Evolutionary conservation across 2,888 invertebrate species (phyloP).

Genomic region (Drosophila prolongata): DNA sequence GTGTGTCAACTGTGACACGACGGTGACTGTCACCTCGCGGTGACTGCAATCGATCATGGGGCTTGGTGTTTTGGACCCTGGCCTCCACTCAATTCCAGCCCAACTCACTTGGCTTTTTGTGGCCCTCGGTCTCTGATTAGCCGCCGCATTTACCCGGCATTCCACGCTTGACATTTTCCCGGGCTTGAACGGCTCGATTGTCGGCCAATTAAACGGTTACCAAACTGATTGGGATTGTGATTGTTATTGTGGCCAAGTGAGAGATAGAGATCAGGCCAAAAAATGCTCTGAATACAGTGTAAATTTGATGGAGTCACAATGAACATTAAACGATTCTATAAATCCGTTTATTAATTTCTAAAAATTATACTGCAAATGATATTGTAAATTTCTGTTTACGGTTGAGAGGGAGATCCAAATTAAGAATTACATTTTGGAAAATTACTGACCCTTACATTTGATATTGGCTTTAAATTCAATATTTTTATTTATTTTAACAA

Average conservation of each 20-base stretch:
- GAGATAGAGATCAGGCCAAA: conserved; percentile 9
- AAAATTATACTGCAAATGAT: not conserved
- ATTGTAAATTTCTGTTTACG: not conserved
- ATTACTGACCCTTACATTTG: too few species aligned
- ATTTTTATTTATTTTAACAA: too few species aligned
- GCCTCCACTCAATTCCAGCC: conserved; percentile 14
- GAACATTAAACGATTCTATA: not conserved
- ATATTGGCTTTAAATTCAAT: too few species aligned
- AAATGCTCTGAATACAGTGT: not conserved
- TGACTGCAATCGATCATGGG: conserved; percentile 68
- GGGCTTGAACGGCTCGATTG: conserved; percentile 42
- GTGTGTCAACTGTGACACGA: conserved; percentile 49
- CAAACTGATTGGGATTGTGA: conserved; percentile 48
- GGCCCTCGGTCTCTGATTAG: conserved; percentile 56
- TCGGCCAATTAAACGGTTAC: conserved; percentile 71
- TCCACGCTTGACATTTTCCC: conserved; percentile 65
- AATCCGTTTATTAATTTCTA: not conserved
- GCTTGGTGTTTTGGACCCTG: conserved; percentile 11
- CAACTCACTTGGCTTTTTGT: conserved; percentile 17
- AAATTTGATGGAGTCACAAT: conserved; percentile 5
- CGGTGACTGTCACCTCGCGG: conserved; percentile 31
- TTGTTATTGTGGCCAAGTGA: conserved; percentile 18
- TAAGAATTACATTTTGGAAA: not conserved
- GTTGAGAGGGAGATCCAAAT: not conserved
- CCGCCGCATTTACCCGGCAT: conserved; percentile 71